phyloP scores from a whole-genome alignment of 2,113 vertebrate genomes.

The Rhinolophus ferrumequinum region DNA sequence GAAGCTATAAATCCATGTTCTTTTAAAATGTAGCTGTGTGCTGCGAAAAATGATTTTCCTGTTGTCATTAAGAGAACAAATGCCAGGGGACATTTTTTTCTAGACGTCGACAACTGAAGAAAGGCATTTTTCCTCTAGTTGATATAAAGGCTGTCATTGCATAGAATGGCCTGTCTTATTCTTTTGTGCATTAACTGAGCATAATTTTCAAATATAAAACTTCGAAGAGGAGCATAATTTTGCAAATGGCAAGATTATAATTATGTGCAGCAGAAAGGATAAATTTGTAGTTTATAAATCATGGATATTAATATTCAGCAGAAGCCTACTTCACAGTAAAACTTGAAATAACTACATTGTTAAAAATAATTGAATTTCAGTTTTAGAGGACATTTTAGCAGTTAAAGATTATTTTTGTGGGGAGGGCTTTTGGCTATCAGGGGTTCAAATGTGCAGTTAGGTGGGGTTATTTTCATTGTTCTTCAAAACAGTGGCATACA shows the following conservation, averaged over 20 bases:
- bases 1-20: background rate
- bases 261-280: slow-evolving; percentile 72
- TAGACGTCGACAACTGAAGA: slow-evolving; percentile 5
- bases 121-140: slow-evolving; percentile 9
- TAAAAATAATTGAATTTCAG: slow-evolving; percentile 77
- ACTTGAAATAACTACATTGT: slow-evolving; percentile 75
- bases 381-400: slow-evolving; percentile 67
- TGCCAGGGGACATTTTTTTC: slow-evolving; percentile 24
- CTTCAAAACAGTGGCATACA: background rate
- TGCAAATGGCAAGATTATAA: slow-evolving; percentile 42
- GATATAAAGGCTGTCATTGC: slow-evolving; percentile 42
- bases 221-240: slow-evolving; percentile 49
- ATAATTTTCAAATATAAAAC: slow-evolving; percentile 65
- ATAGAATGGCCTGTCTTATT: slow-evolving; percentile 40
- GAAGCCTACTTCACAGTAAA: slow-evolving; percentile 65
- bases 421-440: background rate
- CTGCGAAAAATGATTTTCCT: slow-evolving; percentile 47
- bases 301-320: slow-evolving; percentile 78
- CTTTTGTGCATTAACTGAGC: slow-evolving; percentile 47
- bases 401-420: slow-evolving; percentile 64
- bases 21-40: background rate
- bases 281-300: slow-evolving; percentile 79
- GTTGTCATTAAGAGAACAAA: slow-evolving; percentile 52
- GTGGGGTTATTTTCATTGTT: background rate
- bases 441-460: slow-evolving; percentile 54